Percentiles rank a stretch among this genome's conserved stretches.
Evolutionary conservation across 2,797 vertebrate genomes (phyloP).

Genomic region (Oophaga sylvatica): DNA sequence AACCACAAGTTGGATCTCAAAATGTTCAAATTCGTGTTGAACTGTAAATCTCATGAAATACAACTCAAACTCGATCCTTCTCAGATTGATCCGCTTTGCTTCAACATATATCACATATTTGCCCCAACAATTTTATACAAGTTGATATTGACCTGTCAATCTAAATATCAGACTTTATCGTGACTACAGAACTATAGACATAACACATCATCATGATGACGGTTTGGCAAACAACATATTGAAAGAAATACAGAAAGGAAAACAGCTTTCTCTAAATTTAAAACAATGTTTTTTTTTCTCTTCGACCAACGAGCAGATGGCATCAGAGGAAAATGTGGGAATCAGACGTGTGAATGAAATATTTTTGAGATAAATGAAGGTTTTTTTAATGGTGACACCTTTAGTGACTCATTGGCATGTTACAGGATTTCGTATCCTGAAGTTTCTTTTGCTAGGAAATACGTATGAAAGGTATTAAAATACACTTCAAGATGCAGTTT

Average conservation of each 20-base stretch:
- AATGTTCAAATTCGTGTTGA: too few relatives aligned
- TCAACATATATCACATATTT: background rate
- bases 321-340: constrained; percentile 14
- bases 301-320: constrained; percentile 34
- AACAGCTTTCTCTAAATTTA: constrained; percentile 36
- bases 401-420: constrained; percentile 28
- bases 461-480: background rate
- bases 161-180: too few relatives aligned
- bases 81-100: too few relatives aligned
- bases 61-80: too few relatives aligned
- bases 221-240: constrained; percentile 36
- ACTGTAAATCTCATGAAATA: too few relatives aligned
- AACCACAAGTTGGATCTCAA: too few relatives aligned
- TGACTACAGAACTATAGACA: background rate
- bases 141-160: background rate
- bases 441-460: background rate
- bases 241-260: constrained; percentile 10
- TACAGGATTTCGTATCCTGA: background rate
- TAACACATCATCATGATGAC: background rate
- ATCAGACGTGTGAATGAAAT: constrained; percentile 24
- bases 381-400: background rate
- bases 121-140: background rate
- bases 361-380: constrained; percentile 31
- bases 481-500: too few relatives aligned
- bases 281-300: constrained; percentile 23